Evolutionary conservation across 2,888 invertebrate species (phyloP).

Genomic region (Ischnus inquisitorius): DNA sequence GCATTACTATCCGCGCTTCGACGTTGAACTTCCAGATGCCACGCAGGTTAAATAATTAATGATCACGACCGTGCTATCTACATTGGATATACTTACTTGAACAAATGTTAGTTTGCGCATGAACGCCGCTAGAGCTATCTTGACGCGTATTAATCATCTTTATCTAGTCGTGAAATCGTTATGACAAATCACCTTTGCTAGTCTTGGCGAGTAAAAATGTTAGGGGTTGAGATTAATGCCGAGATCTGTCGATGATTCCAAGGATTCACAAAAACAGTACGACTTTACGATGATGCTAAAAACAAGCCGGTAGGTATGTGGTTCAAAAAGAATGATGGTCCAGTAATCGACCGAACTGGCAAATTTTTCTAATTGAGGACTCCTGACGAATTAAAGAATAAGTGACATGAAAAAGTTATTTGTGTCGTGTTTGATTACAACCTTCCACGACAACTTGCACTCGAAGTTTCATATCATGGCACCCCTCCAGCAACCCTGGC

Average conservation of each 20-base stretch:
- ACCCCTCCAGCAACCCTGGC: no score
- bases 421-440: no score
- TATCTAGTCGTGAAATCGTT: conserved; percentile 40
- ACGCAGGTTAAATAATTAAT: conserved; percentile 57
- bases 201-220: background rate
- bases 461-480: no score
- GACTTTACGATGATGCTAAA: background rate
- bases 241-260: background rate
- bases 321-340: no score
- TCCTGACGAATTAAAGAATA: no score
- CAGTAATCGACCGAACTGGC: conserved; percentile 9
- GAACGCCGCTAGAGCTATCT: conserved; percentile 35
- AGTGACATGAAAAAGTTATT: no score
- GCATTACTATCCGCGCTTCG: conserved; percentile 27
- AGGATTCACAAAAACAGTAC: background rate
- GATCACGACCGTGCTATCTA: conserved; percentile 20
- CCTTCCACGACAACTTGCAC: no score
- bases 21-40: conserved; percentile 47
- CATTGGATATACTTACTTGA: conserved; percentile 3
- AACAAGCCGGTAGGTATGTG: no score
- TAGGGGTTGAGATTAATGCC: background rate
- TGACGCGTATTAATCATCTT: conserved; percentile 54
- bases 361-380: no score
- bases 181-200: conserved; percentile 43
- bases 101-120: conserved; percentile 4